These are phyloP conservation scores for Caenorhabditis inopinata DNA, from an alignment of 1,140 invertebrate genomes.

Conservation along the genomic window DNA sequence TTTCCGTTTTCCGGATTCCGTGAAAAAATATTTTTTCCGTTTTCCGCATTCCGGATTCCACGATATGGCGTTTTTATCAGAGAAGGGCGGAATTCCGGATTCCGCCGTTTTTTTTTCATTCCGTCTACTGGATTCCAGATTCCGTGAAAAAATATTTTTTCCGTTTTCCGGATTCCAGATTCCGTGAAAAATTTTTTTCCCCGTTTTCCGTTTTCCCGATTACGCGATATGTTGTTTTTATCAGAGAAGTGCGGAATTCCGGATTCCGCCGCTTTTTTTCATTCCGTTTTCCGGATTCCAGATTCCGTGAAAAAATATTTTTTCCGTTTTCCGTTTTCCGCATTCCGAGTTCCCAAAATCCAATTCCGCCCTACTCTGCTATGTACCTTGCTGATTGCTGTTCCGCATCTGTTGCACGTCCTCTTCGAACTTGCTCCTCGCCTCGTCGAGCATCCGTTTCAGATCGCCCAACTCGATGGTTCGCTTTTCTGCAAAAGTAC, in stretches of 20 bases:
- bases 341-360: neutral
- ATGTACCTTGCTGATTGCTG: conserved; percentile 12
- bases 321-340: neutral
- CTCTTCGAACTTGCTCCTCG: conserved; percentile 6
- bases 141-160: neutral
- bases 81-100: too few species aligned
- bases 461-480: neutral
- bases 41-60: too few species aligned
- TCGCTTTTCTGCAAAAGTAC: neutral
- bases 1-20: too few species aligned
- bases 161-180: too few species aligned
- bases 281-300: neutral
- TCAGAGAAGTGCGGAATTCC: neutral
- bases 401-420: conserved; percentile 36
- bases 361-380: too few species aligned
- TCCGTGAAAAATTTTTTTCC: too few species aligned
- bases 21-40: too few species aligned
- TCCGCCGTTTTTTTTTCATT: neutral
- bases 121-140: too few species aligned
- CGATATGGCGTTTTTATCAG: too few species aligned
- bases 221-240: too few species aligned
- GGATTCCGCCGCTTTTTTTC: neutral
- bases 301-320: neutral
- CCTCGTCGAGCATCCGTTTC: conserved; percentile 14
- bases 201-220: too few species aligned